Evolutionary conservation across 2,797 vertebrate genomes (phyloP).

Genomic region (Spinibarbus caldwelli): DNA sequence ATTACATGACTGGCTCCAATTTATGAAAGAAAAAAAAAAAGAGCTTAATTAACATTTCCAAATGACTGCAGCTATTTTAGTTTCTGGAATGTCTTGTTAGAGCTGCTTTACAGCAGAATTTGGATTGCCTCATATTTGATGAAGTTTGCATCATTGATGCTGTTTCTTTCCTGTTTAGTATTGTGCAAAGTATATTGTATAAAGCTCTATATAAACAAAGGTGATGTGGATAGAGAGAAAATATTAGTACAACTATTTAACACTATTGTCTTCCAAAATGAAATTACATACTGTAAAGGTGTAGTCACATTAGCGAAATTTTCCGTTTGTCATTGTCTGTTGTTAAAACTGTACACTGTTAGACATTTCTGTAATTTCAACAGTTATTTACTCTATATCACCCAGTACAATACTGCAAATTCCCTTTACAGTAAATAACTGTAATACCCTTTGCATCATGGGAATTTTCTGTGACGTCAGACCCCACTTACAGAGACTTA

Average conservation of each 20-base stretch:
- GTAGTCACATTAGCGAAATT: background rate
- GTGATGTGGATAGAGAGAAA: background rate
- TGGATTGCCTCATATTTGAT: background rate
- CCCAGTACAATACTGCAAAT: too few relatives aligned
- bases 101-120: background rate
- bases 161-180: background rate
- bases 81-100: background rate
- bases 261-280: background rate
- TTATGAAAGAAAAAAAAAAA: background rate
- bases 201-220: background rate
- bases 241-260: background rate
- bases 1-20: background rate
- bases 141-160: background rate
- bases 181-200: background rate
- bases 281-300: background rate
- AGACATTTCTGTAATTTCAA: too few relatives aligned
- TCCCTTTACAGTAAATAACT: too few relatives aligned
- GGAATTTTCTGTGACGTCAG: too few relatives aligned
- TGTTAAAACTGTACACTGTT: too few relatives aligned
- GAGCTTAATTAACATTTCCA: background rate
- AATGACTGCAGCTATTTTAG: background rate
- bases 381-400: too few relatives aligned
- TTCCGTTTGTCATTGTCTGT: background rate
- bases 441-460: too few relatives aligned
- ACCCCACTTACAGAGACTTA: too few relatives aligned